Base-by-base conservation (phyloP, 2,888 invertebrate genomes). In the Ramazzottius varieornatus region DNA sequence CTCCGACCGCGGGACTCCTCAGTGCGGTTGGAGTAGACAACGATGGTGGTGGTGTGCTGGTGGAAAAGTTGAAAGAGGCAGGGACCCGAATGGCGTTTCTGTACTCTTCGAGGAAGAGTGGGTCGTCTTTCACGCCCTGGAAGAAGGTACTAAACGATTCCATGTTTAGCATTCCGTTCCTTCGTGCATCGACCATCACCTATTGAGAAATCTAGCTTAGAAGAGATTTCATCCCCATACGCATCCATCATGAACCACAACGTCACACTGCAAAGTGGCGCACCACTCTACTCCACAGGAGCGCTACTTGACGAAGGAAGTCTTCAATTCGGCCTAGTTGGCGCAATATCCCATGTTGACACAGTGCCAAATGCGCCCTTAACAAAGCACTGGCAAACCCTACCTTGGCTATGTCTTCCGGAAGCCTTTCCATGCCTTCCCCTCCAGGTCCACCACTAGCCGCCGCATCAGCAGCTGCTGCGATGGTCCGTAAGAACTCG, bases 11-110 rank as follows among this genome's bases (percentile, higher is more conserved):
- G 8, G 40, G 40, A 40, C 8, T 40, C 40, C 8, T 8, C 54
- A 40, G 40, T 40, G 40, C 13, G 20, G 13, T 8, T 40, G 33
- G 4, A 20, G 46, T 13, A 33, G 65, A 64, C 65, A 32, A 64
- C 65, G 33, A 40, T n/a, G 33, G 16, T 32, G 33, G 32, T 64
- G 65, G 46, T 2, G 33, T 46, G 33, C 24, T 40, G 16, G 33
- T 13, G 65, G 65, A 32, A 20, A 63, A 63, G 65, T 65, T 65
- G 64, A 46, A 40, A 8, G 64, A 24, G 24, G 65, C 24, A 2
- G 65, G 65, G 16, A 46, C 46, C 8, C 33, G 40, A n/a, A 20
- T 54, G 20, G 54, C 54, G 40, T 40, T 40, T 8, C 40, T 8
- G 40, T 40, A 40, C 8, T 40, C 40, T 29, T 54, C 54, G n/a